Percentiles rank a stretch among this genome's conserved stretches.
These are phyloP conservation scores for Platichthys stellatus DNA, from an alignment of 2,113 vertebrate genomes.

Conservation along the genomic window DNA sequence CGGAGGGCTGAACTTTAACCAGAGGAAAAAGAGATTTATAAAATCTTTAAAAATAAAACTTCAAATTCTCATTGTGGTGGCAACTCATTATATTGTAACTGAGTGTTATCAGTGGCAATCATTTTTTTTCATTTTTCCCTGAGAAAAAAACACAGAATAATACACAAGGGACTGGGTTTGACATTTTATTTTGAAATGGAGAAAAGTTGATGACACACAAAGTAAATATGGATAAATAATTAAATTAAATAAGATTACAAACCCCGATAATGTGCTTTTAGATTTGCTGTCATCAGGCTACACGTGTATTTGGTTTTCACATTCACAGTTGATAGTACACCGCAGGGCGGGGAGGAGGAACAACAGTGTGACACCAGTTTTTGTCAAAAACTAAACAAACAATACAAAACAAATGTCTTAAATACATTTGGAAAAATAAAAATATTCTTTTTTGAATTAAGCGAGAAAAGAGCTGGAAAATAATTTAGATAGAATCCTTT, in stretches of 20 bases:
- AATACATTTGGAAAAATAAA: conserved; percentile 55
- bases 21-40: not conserved
- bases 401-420: conserved; percentile 32
- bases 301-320: conserved; percentile 58
- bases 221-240: conserved; percentile 53
- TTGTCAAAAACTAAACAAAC: conserved; percentile 18
- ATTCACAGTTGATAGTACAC: conserved; percentile 63
- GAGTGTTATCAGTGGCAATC: not conserved
- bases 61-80: not conserved
- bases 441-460: too few relatives aligned
- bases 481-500: conserved; percentile 36
- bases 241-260: conserved; percentile 35
- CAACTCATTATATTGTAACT: not conserved
- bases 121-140: not conserved
- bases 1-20: not conserved
- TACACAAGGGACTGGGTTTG: conserved; percentile 27
- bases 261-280: conserved; percentile 45
- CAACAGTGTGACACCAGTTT: conserved; percentile 15
- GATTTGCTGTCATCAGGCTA: conserved; percentile 1
- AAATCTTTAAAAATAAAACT: not conserved
- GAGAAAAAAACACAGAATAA: not conserved
- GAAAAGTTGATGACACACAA: conserved; percentile 75
- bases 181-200: conserved; percentile 77
- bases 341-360: conserved; percentile 28
- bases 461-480: conserved; percentile 45